Conservation (phyloP, 1,140 invertebrate species). For the Magallana angulata region DNA sequence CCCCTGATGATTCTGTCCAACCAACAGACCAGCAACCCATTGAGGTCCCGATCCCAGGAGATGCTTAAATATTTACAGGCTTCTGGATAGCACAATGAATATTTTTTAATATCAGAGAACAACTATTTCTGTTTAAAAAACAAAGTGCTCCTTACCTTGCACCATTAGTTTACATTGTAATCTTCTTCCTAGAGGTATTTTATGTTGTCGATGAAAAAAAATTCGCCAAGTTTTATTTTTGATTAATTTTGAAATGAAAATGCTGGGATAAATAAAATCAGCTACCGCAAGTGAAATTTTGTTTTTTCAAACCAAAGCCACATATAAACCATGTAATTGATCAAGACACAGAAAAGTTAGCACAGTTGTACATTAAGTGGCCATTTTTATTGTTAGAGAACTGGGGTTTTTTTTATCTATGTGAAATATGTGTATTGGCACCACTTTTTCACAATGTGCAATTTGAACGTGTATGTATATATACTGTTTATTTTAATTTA, state of each 20-base stretch:
- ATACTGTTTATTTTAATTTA: constrained; percentile 29
- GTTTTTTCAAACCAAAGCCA: not conserved
- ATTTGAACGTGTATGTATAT: constrained; percentile 46
- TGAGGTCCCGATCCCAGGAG: constrained; percentile 33
- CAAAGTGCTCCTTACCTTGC: not conserved
- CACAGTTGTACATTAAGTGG: not conserved
- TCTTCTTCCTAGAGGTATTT: not conserved
- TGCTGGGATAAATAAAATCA: not conserved
- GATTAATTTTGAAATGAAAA: not conserved
- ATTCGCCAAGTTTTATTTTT: not conserved
- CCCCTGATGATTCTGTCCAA: constrained; percentile 46
- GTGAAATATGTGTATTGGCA: constrained; percentile 16
- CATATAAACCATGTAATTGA: not conserved
- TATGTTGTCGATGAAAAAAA: not conserved
- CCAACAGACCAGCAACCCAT: constrained; percentile 22
- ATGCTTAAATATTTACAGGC: not conserved
- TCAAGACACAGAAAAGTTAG: not conserved
- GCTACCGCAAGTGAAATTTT: constrained; percentile 24
- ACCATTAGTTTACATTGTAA: not conserved
- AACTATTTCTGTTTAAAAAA: constrained; percentile 6
- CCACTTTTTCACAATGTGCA: constrained; percentile 45
- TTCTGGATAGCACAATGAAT: not conserved
- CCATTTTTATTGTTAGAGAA: not conserved
- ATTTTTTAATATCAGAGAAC: not conserved
- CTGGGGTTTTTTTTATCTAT: not conserved